Percentiles rank a stretch among this genome's conserved stretches.
Evolutionary conservation across 2,113 vertebrate genomes (phyloP).

Genomic region (Hemiscyllium ocellatum): DNA sequence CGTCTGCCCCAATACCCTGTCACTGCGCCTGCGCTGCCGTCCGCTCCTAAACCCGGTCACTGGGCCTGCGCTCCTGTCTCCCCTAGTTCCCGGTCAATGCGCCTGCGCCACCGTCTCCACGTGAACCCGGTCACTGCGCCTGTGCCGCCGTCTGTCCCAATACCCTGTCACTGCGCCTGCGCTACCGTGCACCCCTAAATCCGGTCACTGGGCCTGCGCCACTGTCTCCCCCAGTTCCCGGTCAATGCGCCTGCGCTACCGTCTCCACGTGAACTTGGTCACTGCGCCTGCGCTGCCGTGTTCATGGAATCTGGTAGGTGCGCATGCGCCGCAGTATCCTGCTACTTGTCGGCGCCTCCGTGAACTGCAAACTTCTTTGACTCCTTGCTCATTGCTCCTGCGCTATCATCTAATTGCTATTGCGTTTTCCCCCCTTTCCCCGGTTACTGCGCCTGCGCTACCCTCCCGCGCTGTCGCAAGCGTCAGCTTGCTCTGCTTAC

Average conservation of each 20-base stretch:
- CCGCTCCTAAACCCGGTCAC: not conserved
- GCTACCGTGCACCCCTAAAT: not conserved
- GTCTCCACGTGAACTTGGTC: not conserved
- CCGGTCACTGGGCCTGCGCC: not conserved
- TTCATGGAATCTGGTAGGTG: too few relatives aligned
- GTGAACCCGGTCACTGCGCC: too few relatives aligned
- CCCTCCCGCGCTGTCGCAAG: not conserved
- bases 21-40: too few relatives aligned
- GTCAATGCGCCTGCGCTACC: too few relatives aligned
- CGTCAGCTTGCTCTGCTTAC: not conserved
- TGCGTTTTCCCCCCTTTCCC: not conserved
- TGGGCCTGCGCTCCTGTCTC: not conserved
- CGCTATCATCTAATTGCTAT: not conserved
- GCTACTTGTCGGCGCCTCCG: too few relatives aligned
- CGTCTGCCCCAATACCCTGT: not conserved
- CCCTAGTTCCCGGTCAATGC: not conserved
- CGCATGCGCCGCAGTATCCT: too few relatives aligned
- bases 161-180: not conserved
- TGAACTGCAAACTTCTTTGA: too few relatives aligned
- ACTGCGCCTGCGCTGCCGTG: not conserved
- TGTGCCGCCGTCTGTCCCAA: not conserved
- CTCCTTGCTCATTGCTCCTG: too few relatives aligned
- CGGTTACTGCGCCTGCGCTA: not conserved
- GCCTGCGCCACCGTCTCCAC: not conserved
- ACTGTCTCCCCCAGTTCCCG: too few relatives aligned